Evolutionary conservation across 1,140 invertebrate genomes (phyloP).

Genomic region (Psix sp.): DNA sequence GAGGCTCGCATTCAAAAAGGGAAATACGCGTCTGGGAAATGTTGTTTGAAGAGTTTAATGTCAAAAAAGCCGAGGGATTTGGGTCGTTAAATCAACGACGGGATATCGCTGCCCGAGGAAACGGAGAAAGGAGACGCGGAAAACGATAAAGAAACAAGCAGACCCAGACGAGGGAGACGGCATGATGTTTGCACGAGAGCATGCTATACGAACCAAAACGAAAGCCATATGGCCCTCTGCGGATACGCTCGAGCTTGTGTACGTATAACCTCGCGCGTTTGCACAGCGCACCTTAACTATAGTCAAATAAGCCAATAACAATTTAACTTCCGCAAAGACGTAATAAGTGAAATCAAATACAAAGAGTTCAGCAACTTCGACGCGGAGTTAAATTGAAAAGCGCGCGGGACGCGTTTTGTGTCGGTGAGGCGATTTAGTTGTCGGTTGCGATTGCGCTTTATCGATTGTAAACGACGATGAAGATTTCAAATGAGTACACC

Average conservation of each 20-base stretch:
- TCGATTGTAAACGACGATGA: slow-evolving; percentile 25
- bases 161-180: neutral
- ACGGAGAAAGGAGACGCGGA: slow-evolving; percentile 20
- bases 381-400: slow-evolving; percentile 34
- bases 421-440: too few relatives aligned
- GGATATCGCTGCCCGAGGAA: slow-evolving; percentile 34
- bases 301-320: slow-evolving; percentile 55
- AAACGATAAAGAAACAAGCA: slow-evolving; percentile 17
- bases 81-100: slow-evolving; percentile 43
- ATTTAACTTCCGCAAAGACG: slow-evolving; percentile 50
- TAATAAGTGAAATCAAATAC: slow-evolving; percentile 48
- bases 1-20: slow-evolving; percentile 39
- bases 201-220: slow-evolving; percentile 33
- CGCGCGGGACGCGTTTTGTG: too few relatives aligned
- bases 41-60: slow-evolving; percentile 48
- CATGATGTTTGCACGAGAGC: slow-evolving; percentile 30
- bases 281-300: slow-evolving; percentile 46
- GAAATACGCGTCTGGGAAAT: slow-evolving; percentile 48
- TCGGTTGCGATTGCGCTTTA: slow-evolving; percentile 22
- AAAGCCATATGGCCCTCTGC: slow-evolving; percentile 47
- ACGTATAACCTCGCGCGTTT: slow-evolving; percentile 37
- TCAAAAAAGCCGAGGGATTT: slow-evolving; percentile 40
- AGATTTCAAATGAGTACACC: slow-evolving; percentile 27
- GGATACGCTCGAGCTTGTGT: slow-evolving; percentile 30
- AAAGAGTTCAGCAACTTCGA: slow-evolving; percentile 26